These are phyloP conservation scores for Dendropsophus ebraccatus DNA, from an alignment of 2,113 vertebrate genomes.

Conservation along the genomic window DNA sequence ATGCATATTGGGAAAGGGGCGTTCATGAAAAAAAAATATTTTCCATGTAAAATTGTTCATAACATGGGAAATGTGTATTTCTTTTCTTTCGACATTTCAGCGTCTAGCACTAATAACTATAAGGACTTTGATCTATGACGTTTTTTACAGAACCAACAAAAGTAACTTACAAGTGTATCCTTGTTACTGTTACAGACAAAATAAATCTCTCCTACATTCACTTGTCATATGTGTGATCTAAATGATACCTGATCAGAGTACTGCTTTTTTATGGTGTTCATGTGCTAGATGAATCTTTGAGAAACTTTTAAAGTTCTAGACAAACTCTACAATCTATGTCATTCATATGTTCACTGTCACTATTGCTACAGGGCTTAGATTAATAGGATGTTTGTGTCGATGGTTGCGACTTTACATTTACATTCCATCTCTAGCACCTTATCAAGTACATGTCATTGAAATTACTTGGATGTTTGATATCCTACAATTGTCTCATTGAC, in stretches of 20 bases:
- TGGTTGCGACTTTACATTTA: slow-evolving; percentile 7
- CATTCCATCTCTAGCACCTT: background rate
- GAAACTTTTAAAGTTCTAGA: background rate
- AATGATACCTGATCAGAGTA: background rate
- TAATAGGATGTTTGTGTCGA: slow-evolving; percentile 6
- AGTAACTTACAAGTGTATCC: background rate
- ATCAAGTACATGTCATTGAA: background rate
- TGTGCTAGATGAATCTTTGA: background rate
- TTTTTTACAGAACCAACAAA: no score
- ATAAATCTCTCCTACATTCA: background rate
- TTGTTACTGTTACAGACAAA: background rate
- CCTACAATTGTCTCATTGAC: background rate
- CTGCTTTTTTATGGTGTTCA: background rate
- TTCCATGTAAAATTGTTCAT: no score
- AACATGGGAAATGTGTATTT: no score
- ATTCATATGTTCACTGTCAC: background rate
- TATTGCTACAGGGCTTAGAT: slow-evolving; percentile 10
- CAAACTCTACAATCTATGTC: background rate
- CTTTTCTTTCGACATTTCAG: no score
- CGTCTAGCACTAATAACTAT: no score
- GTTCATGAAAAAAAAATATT: no score
- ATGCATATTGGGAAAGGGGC: no score
- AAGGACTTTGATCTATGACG: no score
- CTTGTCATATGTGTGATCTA: background rate
- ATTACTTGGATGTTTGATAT: background rate